These are phyloP conservation scores for Labeo calbasu DNA, from an alignment of 2,797 vertebrate genomes.

Conservation along the genomic window DNA sequence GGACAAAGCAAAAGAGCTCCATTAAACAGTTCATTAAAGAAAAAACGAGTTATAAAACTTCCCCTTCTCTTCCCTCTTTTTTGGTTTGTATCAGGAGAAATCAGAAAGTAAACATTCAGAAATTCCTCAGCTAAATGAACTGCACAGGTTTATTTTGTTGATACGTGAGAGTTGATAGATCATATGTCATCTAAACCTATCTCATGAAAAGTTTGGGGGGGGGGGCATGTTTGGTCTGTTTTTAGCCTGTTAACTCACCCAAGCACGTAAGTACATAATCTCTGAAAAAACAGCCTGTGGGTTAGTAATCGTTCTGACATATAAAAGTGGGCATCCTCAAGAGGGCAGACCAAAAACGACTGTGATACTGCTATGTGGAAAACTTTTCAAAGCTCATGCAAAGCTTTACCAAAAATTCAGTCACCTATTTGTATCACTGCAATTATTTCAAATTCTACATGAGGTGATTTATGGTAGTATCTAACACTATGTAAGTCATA, in stretches of 20 bases:
- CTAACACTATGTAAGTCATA: not conserved
- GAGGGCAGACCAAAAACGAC: not conserved
- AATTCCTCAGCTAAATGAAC: slow-evolving; percentile 5
- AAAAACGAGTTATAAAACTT: not conserved
- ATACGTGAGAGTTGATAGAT: not conserved
- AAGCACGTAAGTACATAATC: slow-evolving; percentile 22
- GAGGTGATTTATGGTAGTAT: not conserved
- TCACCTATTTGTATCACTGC: not conserved
- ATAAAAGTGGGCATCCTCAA: slow-evolving; percentile 4
- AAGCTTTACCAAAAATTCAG: not conserved
- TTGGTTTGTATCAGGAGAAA: slow-evolving; percentile 6
- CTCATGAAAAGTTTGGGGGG: not conserved
- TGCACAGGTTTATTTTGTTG: slow-evolving; percentile 10
- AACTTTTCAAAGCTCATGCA: not conserved
- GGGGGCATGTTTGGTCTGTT: slow-evolving; percentile 1
- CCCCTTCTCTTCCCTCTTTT: not conserved
- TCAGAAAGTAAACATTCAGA: slow-evolving; percentile 7
- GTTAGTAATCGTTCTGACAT: not conserved
- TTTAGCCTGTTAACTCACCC: slow-evolving; percentile 13
- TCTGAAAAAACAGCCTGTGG: slow-evolving; percentile 21
- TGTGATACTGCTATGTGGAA: slow-evolving; percentile 1
- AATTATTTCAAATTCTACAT: not conserved
- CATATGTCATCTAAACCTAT: not conserved
- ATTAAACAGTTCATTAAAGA: not conserved
- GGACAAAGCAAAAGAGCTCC: not conserved